Base-by-base conservation (phyloP, 2,888 invertebrate genomes). In the Oligia fasciuncula region DNA sequence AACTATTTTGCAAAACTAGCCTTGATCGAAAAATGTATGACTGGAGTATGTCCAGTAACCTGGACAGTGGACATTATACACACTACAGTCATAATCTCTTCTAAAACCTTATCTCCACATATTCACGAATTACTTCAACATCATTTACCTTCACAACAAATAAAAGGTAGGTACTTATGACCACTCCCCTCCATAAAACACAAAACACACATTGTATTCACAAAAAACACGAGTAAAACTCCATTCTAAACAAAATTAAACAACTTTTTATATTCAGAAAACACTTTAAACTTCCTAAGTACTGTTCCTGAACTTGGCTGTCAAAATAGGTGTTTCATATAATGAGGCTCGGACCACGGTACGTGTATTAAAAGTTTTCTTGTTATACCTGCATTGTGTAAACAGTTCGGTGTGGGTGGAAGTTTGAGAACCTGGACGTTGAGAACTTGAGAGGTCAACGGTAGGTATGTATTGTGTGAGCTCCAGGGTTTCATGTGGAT, bases 361-460 rank as follows among this genome's bases (percentile, higher is more conserved):
- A 65, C 35, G 72, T 82, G 77, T 85, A 88, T 90, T 88, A 89
- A 90, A 90, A 90, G 87, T 90, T 90, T 90, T 89, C 88, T 87
- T 86, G 87, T 90, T 90, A 89, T 74, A 75, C 85, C 70, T 79
- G 86, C 81, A 83, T 81, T 88, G 87, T 85, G 79, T 81, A 87
- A 85, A 85, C 80, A 87, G 74, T 66, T 23, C 23, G 13, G n/a
- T 51, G 43, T 68, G 19, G 35, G 63, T 65, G 43, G 49, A 78
- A 73, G 54, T 78, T 83, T 62, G 65, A 68, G 75, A 54, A 49
- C 54, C 57, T 62, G 40, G 40, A 40, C 40, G 40, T 40, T 40
- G 40, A 40, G 5, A 40, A 5, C 5, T 40, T 40, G 40, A 5
- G 5, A 40, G 40, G 40, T 40, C 40, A 40, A 40, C 4, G 40